These are phyloP conservation scores for Oligia latruncula DNA, from an alignment of 2,888 invertebrate genomes.

Conservation along the genomic window DNA sequence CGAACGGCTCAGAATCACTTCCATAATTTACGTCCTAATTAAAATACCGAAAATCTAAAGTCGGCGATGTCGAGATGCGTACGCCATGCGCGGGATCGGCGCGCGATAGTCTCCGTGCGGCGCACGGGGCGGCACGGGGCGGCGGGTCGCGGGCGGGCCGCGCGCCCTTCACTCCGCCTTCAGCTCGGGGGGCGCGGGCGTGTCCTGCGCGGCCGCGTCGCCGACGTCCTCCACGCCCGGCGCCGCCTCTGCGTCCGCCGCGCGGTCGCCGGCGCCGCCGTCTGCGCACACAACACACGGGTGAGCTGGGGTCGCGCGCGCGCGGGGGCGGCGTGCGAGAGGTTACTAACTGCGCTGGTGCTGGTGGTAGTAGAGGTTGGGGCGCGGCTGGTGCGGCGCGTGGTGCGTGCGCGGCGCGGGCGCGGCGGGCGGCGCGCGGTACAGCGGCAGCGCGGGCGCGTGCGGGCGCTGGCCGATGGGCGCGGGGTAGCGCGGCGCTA, in stretches of 20 bases:
- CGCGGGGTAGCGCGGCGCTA: slow-evolving; percentile 88
- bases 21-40: slow-evolving; percentile 89
- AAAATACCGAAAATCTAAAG: slow-evolving; percentile 86
- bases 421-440: slow-evolving; percentile 78
- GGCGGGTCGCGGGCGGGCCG: slow-evolving; percentile 74
- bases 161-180: slow-evolving; percentile 76
- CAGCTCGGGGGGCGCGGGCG: slow-evolving; percentile 71
- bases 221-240: slow-evolving; percentile 71
- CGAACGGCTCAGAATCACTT: slow-evolving; percentile 86
- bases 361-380: slow-evolving; percentile 86
- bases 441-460: slow-evolving; percentile 83
- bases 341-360: slow-evolving; percentile 86
- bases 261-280: slow-evolving; percentile 78
- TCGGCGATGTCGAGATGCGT: slow-evolving; percentile 66
- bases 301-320: slow-evolving; percentile 51
- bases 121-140: slow-evolving; percentile 51
- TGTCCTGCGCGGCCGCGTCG: slow-evolving; percentile 72
- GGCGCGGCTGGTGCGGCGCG: slow-evolving; percentile 74
- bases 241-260: slow-evolving; percentile 73
- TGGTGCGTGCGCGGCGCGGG: slow-evolving; percentile 74
- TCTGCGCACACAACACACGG: slow-evolving; percentile 69
- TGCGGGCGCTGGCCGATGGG: slow-evolving; percentile 89
- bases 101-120: slow-evolving; percentile 61
- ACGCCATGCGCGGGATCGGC: slow-evolving; percentile 59
- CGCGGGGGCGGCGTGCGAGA: slow-evolving; percentile 34